phyloP scores from a whole-genome alignment of 2,888 invertebrate genomes.

The Pterostichus niger region DNA sequence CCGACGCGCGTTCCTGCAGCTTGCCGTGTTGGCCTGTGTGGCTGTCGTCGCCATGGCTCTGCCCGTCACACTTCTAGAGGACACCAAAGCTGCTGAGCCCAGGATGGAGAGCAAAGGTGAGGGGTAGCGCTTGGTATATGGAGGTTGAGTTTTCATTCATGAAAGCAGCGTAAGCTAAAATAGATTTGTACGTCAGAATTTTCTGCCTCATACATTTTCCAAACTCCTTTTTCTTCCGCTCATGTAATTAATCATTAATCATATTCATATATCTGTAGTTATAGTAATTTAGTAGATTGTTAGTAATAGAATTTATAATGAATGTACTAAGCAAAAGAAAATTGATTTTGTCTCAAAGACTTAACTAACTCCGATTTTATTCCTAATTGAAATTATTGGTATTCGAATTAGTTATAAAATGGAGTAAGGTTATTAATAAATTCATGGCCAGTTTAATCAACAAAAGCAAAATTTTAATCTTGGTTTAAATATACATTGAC shows the following conservation, averaged over 20 bases:
- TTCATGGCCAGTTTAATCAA: no score
- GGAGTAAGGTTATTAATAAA: no score
- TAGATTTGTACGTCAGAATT: background rate
- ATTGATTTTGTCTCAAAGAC: no score
- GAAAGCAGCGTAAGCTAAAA: background rate
- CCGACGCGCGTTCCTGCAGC: background rate
- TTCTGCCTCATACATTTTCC: no score
- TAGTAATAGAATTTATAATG: background rate
- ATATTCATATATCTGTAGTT: background rate
- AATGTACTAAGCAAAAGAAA: no score
- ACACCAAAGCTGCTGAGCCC: slow-evolving; percentile 74
- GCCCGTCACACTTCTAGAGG: slow-evolving; percentile 75
- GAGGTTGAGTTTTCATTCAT: background rate
- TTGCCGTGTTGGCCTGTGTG: slow-evolving; percentile 69
- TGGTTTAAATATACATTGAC: no score
- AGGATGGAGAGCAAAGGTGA: slow-evolving; percentile 74
- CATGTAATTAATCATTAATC: background rate
- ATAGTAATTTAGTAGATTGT: background rate
- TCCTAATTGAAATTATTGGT: no score
- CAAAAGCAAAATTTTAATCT: no score
- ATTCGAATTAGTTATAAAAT: no score
- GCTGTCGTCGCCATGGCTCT: slow-evolving; percentile 71
- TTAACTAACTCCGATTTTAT: no score
- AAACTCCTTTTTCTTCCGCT: background rate
- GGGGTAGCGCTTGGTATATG: slow-evolving; percentile 13